Evolutionary conservation across 2,888 invertebrate genomes (phyloP), one percentile per base, ranked within the genome.

Genomic region (Amphipyra berbera): DNA sequence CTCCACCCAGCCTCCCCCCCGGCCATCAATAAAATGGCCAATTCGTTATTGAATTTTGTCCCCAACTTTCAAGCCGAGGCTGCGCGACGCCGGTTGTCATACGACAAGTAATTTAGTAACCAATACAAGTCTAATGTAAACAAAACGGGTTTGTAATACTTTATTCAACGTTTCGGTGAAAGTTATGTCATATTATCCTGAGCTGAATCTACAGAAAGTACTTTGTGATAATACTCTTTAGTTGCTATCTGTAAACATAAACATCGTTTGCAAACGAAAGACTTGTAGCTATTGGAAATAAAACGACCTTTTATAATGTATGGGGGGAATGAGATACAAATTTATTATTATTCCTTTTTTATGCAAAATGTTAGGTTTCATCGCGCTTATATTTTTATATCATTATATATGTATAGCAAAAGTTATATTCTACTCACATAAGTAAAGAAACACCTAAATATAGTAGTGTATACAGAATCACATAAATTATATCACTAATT

Each of bases 21-120:
- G 85, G 91, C 91, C 94, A 94, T 95, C 95, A 94, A 95, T 95
- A 95, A 95, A 95, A 95, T 95, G 95, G 95, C 95, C 94, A 95
- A 94, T 93, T 94, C 94, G 91, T 90, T 95, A 94, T 94, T 93
- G 95, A 93, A 94, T 94, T 95, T 94, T 93, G 90, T 93, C 87
- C 87, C 86, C 85, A 93, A 93, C 90, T 91, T 91, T 89, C 85
- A 86, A 81, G 85, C 82, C 82, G 90, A 91, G 88, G 94, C 90
- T 93, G 92, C 93, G 93, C 92, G 92, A 89, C 88, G 94, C 93
- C 94, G 94, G 94, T 91, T 90, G 90, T 88, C 90, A 89, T 86
- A 86, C 82, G 88, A 89, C 86, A 85, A 90, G 87, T 89, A 90
- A 90, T 89, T 87, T 87, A 90, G 83, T 89, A 83, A 90, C 87